Percentiles rank a stretch among this genome's conserved stretches.
These are phyloP conservation scores for Centroberyx gerrardi DNA, from an alignment of 2,797 vertebrate species.

Conservation along the genomic window DNA sequence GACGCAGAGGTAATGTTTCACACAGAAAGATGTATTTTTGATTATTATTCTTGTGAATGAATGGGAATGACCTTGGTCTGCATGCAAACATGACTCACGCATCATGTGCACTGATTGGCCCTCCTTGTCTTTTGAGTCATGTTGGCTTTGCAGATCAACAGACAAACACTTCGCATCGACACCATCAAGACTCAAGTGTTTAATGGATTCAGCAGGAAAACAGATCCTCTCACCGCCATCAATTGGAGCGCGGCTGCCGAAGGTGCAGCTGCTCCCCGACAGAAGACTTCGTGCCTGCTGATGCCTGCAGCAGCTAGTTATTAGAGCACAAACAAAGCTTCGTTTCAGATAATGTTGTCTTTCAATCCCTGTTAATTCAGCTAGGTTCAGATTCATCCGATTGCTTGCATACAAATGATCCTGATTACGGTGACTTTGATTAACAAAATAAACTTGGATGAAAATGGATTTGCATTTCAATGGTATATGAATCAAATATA, in stretches of 20 bases:
- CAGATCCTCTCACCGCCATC: conserved; percentile 6
- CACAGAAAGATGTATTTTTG: background rate
- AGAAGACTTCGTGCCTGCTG: conserved; percentile 1
- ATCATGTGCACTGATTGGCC: conserved; percentile 7
- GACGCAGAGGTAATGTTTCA: background rate
- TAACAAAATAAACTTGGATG: conserved; percentile 16
- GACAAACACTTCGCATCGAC: background rate
- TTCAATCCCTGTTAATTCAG: conserved; percentile 29
- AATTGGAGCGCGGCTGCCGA: conserved; percentile 1
- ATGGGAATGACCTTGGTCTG: conserved; percentile 1
- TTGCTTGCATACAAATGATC: conserved; percentile 19
- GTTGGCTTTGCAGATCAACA: background rate
- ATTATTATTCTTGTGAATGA: background rate
- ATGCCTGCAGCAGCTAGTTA: conserved; percentile 7
- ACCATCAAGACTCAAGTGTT: background rate
- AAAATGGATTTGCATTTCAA: conserved; percentile 21
- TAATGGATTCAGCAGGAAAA: background rate
- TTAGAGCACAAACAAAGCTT: conserved; percentile 24
- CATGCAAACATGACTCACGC: conserved; percentile 2
- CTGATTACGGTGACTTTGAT: conserved; percentile 18
- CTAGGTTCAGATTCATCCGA: background rate
- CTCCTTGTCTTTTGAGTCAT: background rate
- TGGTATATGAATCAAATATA: conserved; percentile 9
- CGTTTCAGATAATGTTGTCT: conserved; percentile 13
- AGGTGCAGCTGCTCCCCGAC: background rate